Conservation (phyloP, 2,797 vertebrate species). For the Urosaurus nigricauda region DNA sequence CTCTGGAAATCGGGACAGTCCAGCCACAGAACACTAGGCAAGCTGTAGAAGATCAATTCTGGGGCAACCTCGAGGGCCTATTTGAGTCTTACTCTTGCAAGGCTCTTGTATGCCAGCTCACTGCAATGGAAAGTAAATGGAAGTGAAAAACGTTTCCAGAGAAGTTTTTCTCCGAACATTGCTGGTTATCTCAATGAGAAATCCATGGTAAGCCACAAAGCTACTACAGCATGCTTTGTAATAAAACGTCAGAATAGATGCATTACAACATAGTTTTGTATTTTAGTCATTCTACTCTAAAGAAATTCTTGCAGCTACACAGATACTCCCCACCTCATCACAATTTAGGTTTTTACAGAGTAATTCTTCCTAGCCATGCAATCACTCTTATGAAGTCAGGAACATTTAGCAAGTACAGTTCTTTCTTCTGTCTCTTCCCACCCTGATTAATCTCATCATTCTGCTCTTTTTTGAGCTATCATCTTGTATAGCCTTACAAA, state of each 20-base stretch:
- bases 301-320: background rate
- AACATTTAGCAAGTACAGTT: too few relatives aligned
- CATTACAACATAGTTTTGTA: background rate
- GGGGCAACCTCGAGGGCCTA: background rate
- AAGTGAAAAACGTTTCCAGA: background rate
- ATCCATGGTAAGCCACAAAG: background rate
- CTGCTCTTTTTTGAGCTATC: background rate
- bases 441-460: background rate
- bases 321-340: background rate
- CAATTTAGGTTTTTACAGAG: background rate
- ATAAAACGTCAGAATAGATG: background rate
- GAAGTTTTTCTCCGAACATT: background rate
- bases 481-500: background rate
- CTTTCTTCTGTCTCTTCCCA: too few relatives aligned
- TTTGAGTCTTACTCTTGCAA: background rate
- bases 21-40: background rate
- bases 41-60: background rate
- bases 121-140: background rate
- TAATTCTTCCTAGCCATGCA: background rate
- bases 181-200: background rate
- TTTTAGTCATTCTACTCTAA: background rate
- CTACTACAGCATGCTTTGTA: background rate
- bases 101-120: background rate
- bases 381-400: background rate
- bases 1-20: background rate